phyloP scores from a whole-genome alignment of 1,140 invertebrate species.

The Hestina assimilis region DNA sequence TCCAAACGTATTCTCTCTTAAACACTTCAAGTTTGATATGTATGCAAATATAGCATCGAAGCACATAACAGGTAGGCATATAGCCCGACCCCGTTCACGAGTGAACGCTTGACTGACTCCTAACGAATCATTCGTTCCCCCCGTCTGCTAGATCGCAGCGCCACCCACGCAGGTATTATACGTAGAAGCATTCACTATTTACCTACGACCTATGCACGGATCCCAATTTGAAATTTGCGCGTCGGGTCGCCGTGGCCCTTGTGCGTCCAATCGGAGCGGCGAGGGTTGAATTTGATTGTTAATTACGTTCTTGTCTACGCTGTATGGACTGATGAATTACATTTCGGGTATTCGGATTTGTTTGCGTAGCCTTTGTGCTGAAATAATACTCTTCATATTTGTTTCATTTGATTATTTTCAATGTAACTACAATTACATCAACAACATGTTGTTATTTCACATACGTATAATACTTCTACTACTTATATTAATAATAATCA shows the following conservation, averaged over 20 bases:
- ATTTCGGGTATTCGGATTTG: slow-evolving; percentile 27
- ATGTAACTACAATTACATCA: background rate
- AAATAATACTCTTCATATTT: background rate
- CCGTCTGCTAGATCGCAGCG: slow-evolving; percentile 28
- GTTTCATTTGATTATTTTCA: slow-evolving; percentile 1
- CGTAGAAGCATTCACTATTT: slow-evolving; percentile 39
- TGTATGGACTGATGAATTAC: slow-evolving; percentile 35
- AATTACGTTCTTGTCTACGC: slow-evolving; percentile 62
- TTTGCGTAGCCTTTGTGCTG: slow-evolving; percentile 4
- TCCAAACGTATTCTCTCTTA: slow-evolving; percentile 43
- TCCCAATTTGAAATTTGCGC: slow-evolving; percentile 49
- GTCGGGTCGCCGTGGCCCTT: slow-evolving; percentile 31
- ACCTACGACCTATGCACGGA: slow-evolving; percentile 50
- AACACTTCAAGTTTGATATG: slow-evolving; percentile 58
- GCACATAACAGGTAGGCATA: slow-evolving; percentile 62
- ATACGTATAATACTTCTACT: no score
- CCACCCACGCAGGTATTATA: slow-evolving; percentile 28
- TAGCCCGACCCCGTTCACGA: slow-evolving; percentile 63
- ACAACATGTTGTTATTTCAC: background rate
- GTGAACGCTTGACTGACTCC: slow-evolving; percentile 65
- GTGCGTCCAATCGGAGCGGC: slow-evolving; percentile 25
- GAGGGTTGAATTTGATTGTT: slow-evolving; percentile 50
- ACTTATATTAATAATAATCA: no score
- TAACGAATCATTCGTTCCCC: slow-evolving; percentile 70
- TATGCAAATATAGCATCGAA: slow-evolving; percentile 71